Base-by-base conservation (phyloP, 2,113 vertebrate genomes). In the Malurus alboscapulatus region DNA sequence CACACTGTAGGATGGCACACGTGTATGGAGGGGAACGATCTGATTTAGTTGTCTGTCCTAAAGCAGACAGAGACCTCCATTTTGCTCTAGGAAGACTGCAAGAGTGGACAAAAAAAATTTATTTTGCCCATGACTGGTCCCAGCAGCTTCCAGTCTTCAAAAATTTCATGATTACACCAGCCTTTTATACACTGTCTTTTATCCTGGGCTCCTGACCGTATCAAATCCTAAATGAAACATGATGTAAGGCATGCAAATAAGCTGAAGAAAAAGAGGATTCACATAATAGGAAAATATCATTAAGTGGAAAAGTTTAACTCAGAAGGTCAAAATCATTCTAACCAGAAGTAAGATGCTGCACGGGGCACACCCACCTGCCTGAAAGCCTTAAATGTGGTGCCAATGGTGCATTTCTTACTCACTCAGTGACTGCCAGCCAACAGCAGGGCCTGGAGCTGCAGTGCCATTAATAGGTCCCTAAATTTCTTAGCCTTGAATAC, bases 21-120 rank as follows among this genome's bases (percentile, higher is more conserved):
- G 0, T 98, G 97, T 98, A n/a, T 38, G 97, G 97, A 98, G 97
- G 95, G 96, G 98, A 98, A 98, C 95, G 96, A 98, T 97, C 97
- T 15, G 54, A 67, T 93, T 96, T 78, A 95, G 97, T 3, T 34
- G 22, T 40, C 97, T 98, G 58, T 87, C 44, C 94, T 91, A 97
- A 97, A 95, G 83, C 96, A 96, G 97, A 97, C 97, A 98, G 98
- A 98, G 97, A 96, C 97, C 98, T 97, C 97, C 97, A 84, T 47
- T 92, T 97, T 94, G 72, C 87, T 98, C 96, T 97, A 97, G 98
- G 98, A 98, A 94, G 74, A 45, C 97, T 97, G 97, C 97, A 75
- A 68, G 0, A 13, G 84, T 30, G 92, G 97, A 96, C 98, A 98
- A 98, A 96, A 88, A 89, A n/a, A 48, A 57, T 25, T 73, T 84